Evolutionary conservation across 92 coral and sea anemone species (phyloP).

Genomic region (Desmophyllum pertusum): DNA sequence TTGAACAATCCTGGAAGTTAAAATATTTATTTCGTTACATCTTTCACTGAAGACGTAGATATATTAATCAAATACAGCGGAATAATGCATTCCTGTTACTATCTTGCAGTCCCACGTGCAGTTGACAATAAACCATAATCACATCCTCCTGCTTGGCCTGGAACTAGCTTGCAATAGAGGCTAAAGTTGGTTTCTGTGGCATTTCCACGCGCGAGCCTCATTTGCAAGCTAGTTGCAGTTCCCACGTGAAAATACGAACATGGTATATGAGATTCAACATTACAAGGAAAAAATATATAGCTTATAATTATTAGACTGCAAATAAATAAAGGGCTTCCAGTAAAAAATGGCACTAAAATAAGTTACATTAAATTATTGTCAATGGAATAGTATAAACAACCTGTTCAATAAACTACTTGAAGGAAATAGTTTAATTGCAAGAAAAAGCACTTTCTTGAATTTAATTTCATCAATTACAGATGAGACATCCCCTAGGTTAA

Average conservation of each 20-base stretch:
- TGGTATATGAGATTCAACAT: neutral
- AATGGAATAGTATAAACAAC: neutral
- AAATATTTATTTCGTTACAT: neutral
- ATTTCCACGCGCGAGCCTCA: neutral
- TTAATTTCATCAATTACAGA: neutral
- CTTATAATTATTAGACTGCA: neutral
- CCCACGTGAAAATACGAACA: neutral
- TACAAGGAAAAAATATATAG: neutral
- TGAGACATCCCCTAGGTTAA: neutral
- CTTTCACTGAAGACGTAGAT: neutral
- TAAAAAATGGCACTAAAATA: conserved; percentile 3
- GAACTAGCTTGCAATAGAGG: neutral
- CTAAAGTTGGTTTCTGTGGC: too few species aligned
- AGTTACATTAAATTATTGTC: neutral
- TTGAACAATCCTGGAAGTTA: neutral
- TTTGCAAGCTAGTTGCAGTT: neutral
- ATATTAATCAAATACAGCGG: neutral
- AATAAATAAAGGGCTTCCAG: conserved; percentile 4
- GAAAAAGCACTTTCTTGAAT: conserved; percentile 11
- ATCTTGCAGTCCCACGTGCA: neutral
- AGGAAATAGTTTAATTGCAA: neutral
- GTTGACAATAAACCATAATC: neutral
- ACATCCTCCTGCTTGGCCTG: neutral
- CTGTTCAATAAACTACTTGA: neutral
- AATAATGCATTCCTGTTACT: neutral